Base-by-base conservation (phyloP, 2,113 vertebrate genomes). In the Pseudorhombus dupliciocellatus region DNA sequence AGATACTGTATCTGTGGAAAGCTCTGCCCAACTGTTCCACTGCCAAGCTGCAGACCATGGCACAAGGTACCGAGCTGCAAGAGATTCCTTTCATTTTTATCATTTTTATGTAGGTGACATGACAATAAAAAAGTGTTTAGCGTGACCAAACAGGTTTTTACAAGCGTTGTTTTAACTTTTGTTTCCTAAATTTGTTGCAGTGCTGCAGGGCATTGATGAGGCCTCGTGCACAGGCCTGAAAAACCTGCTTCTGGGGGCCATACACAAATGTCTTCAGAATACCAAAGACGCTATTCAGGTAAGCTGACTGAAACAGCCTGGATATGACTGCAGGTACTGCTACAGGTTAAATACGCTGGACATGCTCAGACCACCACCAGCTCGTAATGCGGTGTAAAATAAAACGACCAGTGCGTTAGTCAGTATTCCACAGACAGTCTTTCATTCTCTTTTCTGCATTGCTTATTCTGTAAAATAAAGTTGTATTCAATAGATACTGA, bases 1-100 rank as follows among this genome's bases (percentile, higher is more conserved):
- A 98, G 88, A 95, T 98, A 31, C 62, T 98, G 4, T 98, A 98
- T 81, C 88, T 98, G 68, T 98, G 97, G 97, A 98, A 97, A 84
- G 97, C 97, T 46, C 94, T 98, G 62, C 91, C 95, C 42, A 98
- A 98, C 90, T 96, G 96, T 72, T 97, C 95, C 48, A 79, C 93
- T 16, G 90, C 94, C 0, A 96, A 95, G 70, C 93, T 98, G 12
- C 95, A 96, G 84, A 90, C 85, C 11, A 98, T 98, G 97, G 94
- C 93, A 51, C 94, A 96, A 95, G 96, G 97, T 97, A 83, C 30
- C 14, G 0, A 0, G 4, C 1, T 50, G 0, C 6, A 11, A 68
- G 34, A 37, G 34, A 12, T 37, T 12, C 34, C 3, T 37, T 37
- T 10, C 10, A 28, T 28, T 2, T n/a, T n/a, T n/a, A 5, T 28